These are phyloP conservation scores for Lateolabrax maculatus DNA, from an alignment of 2,797 vertebrate genomes.

Conservation along the genomic window DNA sequence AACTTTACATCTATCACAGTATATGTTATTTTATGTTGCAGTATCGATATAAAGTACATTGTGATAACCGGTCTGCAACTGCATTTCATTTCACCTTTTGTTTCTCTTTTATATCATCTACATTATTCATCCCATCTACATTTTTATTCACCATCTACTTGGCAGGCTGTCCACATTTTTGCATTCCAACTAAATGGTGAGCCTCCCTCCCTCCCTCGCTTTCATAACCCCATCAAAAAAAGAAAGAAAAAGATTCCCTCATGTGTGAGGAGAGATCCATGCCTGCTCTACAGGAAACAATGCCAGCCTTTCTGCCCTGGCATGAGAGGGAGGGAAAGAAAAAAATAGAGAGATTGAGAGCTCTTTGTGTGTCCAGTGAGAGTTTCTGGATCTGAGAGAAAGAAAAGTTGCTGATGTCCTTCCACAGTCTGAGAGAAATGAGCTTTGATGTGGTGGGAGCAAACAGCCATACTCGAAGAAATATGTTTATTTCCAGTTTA, in stretches of 20 bases:
- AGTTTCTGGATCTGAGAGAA: conserved; percentile 45
- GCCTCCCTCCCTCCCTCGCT: conserved; percentile 37
- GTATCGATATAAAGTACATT: neutral
- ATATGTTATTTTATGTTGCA: neutral
- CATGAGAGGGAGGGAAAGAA: conserved; percentile 40
- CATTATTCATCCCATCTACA: neutral
- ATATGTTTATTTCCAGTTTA: neutral
- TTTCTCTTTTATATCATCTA: neutral
- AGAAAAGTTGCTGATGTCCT: conserved; percentile 28
- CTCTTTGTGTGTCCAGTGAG: conserved; percentile 53
- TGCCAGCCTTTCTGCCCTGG: conserved; percentile 64
- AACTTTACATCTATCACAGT: neutral
- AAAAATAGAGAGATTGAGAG: conserved; percentile 27
- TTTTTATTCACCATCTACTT: conserved; percentile 22
- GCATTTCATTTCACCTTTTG: neutral
- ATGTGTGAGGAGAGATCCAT: conserved; percentile 63
- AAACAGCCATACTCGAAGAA: neutral
- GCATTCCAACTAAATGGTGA: conserved; percentile 53
- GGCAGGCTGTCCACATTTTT: conserved; percentile 53
- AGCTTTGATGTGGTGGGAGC: conserved; percentile 52
- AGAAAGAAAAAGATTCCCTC: conserved; percentile 42
- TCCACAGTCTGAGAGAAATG: conserved; percentile 11
- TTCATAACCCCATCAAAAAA: conserved; percentile 47
- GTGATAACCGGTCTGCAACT: neutral
- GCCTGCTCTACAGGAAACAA: conserved; percentile 62